Base-by-base conservation (phyloP, 2,113 vertebrate species). In the Lampris megalopsis region DNA sequence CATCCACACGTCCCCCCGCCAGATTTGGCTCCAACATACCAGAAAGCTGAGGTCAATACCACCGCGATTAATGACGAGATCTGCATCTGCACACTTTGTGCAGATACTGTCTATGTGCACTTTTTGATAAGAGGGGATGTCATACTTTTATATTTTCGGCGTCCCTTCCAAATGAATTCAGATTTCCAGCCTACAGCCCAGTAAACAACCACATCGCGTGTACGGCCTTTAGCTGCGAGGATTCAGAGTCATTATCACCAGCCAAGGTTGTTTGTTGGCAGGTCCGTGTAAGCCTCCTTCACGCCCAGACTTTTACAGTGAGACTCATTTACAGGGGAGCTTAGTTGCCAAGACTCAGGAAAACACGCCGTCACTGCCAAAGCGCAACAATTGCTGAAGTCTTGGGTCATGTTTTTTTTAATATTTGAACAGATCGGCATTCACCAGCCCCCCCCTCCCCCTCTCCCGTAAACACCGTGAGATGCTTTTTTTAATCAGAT, bases 161-260 rank as follows among this genome's bases (percentile, higher is more conserved):
- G 24, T 24, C 24, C 24, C 0, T 24, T 24, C 24, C 24, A 24
- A 24, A 24, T 24, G 24, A 24, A 24, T 24, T 24, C 7, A 2
- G 6, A 5, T 59, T 53, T 40, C 73, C 49, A 1, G 8, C 7
- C 10, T 52, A 70, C 58, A 57, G 36, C 45, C 5, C 13, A 3
- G 45, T 63, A 75, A 73, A 49, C 75, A 71, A 35, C 13, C 71
- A 67, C 42, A n/a, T 43, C 41, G 11, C 63, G 36, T 63, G 43
- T 5, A 3, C 80, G 80, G 70, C 81, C 82, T 86, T 83, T 73
- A 41, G 53, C 74, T 75, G 75, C 58, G 50, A 73, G 75, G 72
- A 82, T 73, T 68, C 63, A 56, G 67, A 85, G 68, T 77, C 62
- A 89, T 88, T 88, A 91, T 86, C 85, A 87, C 84, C 84, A 83